A percentile compares a stretch with the other conserved stretches of the same genome.
phyloP scores from a whole-genome alignment of 2,888 invertebrate species.

The Cephalotes varians region DNA sequence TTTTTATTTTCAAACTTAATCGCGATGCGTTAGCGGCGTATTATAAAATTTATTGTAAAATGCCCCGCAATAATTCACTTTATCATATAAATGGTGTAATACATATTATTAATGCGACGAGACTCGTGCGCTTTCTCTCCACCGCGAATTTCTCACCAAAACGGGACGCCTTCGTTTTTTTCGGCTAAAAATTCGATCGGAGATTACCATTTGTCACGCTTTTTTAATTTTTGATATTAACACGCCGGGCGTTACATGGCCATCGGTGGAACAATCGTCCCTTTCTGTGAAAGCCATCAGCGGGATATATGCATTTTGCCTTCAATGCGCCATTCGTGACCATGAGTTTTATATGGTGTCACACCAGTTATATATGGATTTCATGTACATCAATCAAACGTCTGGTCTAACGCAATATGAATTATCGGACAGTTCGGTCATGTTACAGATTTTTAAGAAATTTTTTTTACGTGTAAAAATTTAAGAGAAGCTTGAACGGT shows the following conservation, averaged over 20 bases:
- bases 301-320: slow-evolving; percentile 10
- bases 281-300: background rate
- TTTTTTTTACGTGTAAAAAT: background rate
- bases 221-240: slow-evolving; percentile 29
- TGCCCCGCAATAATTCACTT: slow-evolving; percentile 1
- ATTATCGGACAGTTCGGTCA: background rate
- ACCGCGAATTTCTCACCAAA: background rate
- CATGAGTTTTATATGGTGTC: slow-evolving; percentile 9
- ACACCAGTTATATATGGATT: background rate
- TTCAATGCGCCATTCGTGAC: slow-evolving; percentile 1
- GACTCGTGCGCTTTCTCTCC: background rate
- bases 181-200: slow-evolving; percentile 11
- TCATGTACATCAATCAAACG: slow-evolving; percentile 18
- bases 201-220: slow-evolving; percentile 4
- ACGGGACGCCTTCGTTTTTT: background rate
- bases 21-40: background rate
- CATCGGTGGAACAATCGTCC: slow-evolving; percentile 4
- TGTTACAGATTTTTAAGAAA: background rate
- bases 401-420: background rate
- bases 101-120: background rate
- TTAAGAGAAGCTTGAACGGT: background rate
- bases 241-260: slow-evolving; percentile 14
- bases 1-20: background rate
- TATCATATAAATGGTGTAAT: background rate
- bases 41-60: slow-evolving; percentile 3